Conservation (phyloP, 1,140 invertebrate species). For the Aphelenchoides besseyi region DNA sequence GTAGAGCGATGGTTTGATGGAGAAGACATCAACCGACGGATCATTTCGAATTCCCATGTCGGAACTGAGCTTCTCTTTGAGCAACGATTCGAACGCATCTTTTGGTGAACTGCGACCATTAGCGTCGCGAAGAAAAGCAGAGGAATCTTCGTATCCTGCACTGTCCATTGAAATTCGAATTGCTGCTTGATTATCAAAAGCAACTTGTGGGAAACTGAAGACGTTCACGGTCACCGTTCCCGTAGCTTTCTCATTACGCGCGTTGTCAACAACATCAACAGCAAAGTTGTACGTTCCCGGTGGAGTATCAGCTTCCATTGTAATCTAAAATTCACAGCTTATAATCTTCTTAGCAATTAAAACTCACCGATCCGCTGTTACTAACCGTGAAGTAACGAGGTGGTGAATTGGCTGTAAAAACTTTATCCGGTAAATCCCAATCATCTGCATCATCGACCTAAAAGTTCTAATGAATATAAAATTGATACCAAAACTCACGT, state of each 20-base stretch:
- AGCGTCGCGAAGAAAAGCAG: conserved; percentile 20
- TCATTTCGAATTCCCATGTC: conserved; percentile 24
- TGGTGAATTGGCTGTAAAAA: conserved; percentile 30
- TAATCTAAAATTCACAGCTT: conserved; percentile 37
- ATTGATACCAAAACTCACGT: conserved; percentile 41
- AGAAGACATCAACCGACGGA: conserved; percentile 49
- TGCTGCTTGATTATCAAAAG: conserved; percentile 55
- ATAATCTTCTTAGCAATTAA: neutral
- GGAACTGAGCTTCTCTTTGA: conserved; percentile 19
- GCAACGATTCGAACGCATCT: conserved; percentile 21
- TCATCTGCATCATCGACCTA: conserved; percentile 50
- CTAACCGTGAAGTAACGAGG: conserved; percentile 2
- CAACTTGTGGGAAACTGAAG: conserved; percentile 32
- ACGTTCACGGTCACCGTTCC: conserved; percentile 54
- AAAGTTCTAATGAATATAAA: neutral
- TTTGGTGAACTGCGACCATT: neutral
- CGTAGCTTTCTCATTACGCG: conserved; percentile 43
- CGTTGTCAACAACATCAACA: conserved; percentile 50
- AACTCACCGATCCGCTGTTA: conserved; percentile 2
- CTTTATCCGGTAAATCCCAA: conserved; percentile 59
- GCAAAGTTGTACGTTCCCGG: conserved; percentile 53
- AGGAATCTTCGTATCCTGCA: conserved; percentile 19
- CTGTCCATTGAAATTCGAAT: conserved; percentile 28
- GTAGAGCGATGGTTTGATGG: conserved; percentile 39
- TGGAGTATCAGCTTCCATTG: conserved; percentile 52